Evolutionary conservation across 64 coral and sea anemone genomes (phyloP).

Genomic region (Platygyra sinensis): DNA sequence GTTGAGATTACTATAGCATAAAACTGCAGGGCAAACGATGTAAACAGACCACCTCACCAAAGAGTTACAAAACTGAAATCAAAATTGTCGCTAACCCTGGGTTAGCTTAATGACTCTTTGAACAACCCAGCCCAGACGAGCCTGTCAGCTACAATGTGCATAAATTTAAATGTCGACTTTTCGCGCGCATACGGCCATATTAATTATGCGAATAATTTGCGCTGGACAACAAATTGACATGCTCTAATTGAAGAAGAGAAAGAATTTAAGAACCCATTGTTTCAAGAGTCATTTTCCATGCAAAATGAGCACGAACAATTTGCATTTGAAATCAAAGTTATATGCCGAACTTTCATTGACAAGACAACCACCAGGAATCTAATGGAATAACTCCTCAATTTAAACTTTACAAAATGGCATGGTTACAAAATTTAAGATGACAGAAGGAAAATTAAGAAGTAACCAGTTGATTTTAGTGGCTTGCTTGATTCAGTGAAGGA

Average conservation of each 20-base stretch:
- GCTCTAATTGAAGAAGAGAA: neutral
- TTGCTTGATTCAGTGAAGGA: conserved; percentile 4
- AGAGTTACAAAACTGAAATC: no score
- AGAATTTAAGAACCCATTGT: neutral
- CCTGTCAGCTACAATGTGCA: no score
- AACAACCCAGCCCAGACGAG: no score
- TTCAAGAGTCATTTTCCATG: conserved; percentile 1
- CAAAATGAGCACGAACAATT: conserved; percentile 24
- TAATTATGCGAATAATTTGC: conserved; percentile 24
- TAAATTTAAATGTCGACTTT: no score
- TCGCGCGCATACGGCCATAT: neutral
- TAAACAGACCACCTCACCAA: no score
- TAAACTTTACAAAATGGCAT: no score
- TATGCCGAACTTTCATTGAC: neutral
- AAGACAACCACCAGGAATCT: neutral
- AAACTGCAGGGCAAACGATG: no score
- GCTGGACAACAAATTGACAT: neutral
- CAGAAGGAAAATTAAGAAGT: neutral
- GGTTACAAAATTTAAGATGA: neutral
- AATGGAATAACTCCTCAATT: neutral
- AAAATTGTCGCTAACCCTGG: no score
- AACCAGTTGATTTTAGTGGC: neutral
- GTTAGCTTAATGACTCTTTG: no score
- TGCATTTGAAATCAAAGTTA: conserved; percentile 2
- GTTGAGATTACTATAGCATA: no score